Percentiles rank a stretch among this genome's conserved stretches.
phyloP scores from a whole-genome alignment of 2,797 vertebrate species.

The Pogoniulus pusillus region DNA sequence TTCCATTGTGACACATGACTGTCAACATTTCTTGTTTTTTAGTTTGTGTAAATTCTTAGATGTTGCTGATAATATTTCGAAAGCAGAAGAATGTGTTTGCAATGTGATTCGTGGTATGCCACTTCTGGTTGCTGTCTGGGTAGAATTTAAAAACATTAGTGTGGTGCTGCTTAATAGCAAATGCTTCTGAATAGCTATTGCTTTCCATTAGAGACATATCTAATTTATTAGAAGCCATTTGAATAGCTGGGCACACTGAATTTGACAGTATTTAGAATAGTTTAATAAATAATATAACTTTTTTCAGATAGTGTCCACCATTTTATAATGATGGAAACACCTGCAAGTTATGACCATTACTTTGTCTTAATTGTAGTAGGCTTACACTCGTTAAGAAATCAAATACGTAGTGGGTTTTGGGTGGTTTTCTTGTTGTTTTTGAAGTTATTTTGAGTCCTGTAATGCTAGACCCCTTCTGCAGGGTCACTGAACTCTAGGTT shows the following conservation, averaged over 20 bases:
- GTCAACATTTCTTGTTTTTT: not conserved
- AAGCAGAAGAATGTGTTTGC: not conserved
- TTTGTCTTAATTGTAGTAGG: not conserved
- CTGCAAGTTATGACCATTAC: not conserved
- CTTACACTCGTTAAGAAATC: not conserved
- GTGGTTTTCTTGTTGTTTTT: not conserved
- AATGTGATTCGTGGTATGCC: not conserved
- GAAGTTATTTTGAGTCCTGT: not conserved
- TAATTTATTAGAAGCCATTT: not conserved
- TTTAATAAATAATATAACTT: slow-evolving; percentile 49
- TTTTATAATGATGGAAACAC: not conserved
- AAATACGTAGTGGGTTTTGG: not conserved
- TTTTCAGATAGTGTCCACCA: slow-evolving; percentile 13
- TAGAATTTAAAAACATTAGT: slow-evolving; percentile 33
- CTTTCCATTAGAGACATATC: slow-evolving; percentile 9
- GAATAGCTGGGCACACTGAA: not conserved
- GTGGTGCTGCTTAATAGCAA: not conserved
- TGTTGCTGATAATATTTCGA: not conserved
- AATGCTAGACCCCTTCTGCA: not conserved
- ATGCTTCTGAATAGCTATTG: not conserved
- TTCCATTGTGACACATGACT: not conserved
- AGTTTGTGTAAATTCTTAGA: not conserved
- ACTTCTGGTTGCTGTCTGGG: not conserved
- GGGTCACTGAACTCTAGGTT: not conserved
- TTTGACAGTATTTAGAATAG: slow-evolving; percentile 30